phyloP scores from a whole-genome alignment of 1,140 invertebrate genomes.

The Nasonia longicornis region DNA sequence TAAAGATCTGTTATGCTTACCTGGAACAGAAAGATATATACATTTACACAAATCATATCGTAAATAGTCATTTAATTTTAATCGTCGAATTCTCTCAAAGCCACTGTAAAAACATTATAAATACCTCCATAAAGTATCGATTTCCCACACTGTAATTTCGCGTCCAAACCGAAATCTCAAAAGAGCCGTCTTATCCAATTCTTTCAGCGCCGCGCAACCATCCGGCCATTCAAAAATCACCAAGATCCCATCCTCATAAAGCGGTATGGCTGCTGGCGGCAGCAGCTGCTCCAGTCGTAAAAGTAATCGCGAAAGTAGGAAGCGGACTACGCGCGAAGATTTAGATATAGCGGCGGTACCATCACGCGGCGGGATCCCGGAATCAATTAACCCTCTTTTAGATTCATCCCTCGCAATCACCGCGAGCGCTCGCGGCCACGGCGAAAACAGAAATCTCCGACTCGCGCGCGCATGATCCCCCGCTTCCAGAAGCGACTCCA shows the following conservation, averaged over 20 bases:
- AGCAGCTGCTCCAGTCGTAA: not conserved
- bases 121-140: not conserved
- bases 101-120: no score
- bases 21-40: no score
- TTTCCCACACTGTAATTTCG: not conserved
- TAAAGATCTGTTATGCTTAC: no score
- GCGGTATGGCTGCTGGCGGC: no score
- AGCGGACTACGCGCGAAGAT: not conserved
- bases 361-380: not conserved
- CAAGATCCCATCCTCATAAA: not conserved
- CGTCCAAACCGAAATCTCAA: not conserved
- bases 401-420: constrained; percentile 44
- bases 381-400: constrained; percentile 46
- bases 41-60: no score
- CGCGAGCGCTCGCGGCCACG: not conserved
- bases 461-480: not conserved
- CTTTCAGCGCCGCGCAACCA: not conserved
- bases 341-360: not conserved
- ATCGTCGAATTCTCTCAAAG: no score
- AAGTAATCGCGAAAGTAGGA: constrained; percentile 9
- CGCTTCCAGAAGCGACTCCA: not conserved
- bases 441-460: constrained; percentile 35
- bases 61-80: no score
- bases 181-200: not conserved
- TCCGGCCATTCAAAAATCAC: not conserved